Conservation (phyloP, 2,113 vertebrate genomes). For the Columba livia region DNA sequence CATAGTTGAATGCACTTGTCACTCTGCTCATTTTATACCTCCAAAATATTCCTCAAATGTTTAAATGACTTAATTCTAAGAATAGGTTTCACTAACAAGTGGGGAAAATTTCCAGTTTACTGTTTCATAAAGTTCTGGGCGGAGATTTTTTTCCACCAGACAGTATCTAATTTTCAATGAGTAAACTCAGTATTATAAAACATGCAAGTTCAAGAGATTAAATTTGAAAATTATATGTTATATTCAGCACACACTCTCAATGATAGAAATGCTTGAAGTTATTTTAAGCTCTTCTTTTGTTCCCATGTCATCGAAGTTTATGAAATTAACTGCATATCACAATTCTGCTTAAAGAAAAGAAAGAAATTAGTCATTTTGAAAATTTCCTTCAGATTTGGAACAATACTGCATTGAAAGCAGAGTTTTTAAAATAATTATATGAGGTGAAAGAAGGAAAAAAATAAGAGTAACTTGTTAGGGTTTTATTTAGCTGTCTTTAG, state of each 20-base stretch:
- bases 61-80: slow-evolving; percentile 9
- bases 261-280: slow-evolving; percentile 17
- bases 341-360: not conserved
- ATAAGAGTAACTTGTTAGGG: not conserved
- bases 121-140: not conserved
- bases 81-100: not conserved
- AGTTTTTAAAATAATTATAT: not conserved
- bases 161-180: slow-evolving; percentile 42
- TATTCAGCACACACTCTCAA: not conserved
- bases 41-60: not conserved
- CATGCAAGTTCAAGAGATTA: not conserved
- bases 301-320: slow-evolving; percentile 27
- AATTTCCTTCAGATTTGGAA: slow-evolving; percentile 8
- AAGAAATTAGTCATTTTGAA: not conserved
- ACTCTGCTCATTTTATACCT: not conserved
- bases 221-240: slow-evolving; percentile 49
- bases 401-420: slow-evolving; percentile 28
- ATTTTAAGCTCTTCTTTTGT: slow-evolving; percentile 44
- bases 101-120: not conserved
- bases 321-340: slow-evolving; percentile 43
- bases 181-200: slow-evolving; percentile 33
- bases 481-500: not conserved
- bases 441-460: not conserved
- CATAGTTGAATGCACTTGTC: not conserved
- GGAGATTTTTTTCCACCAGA: not conserved